Conservation (phyloP, 2,888 invertebrate genomes). For the Scaptodrosophila latifasciaeformis region DNA sequence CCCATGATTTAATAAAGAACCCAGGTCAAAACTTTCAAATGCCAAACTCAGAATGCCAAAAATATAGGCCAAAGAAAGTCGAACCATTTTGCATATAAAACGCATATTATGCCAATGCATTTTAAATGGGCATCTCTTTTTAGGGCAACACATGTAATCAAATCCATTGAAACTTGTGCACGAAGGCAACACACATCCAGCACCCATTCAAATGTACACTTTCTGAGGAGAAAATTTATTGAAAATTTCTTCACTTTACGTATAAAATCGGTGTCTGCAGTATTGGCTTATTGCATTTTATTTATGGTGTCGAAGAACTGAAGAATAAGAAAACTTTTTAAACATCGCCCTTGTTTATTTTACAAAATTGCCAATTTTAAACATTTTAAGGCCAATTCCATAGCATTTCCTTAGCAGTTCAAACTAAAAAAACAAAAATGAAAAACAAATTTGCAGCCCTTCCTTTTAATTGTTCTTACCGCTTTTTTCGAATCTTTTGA, state of each 20-base stretch:
- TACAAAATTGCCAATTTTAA: slow-evolving; percentile 46
- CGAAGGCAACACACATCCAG: slow-evolving; percentile 4
- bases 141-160: slow-evolving; percentile 30
- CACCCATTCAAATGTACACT: slow-evolving; percentile 1
- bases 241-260: slow-evolving; percentile 29
- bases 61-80: too few relatives aligned
- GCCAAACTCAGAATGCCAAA: not conserved
- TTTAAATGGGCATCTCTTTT: slow-evolving; percentile 26
- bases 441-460: too few relatives aligned
- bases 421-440: too few relatives aligned
- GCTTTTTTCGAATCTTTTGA: too few relatives aligned
- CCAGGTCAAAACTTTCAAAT: too few relatives aligned
- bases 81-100: slow-evolving; percentile 43
- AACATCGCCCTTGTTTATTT: slow-evolving; percentile 33
- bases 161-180: slow-evolving; percentile 33
- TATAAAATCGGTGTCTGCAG: too few relatives aligned
- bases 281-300: slow-evolving; percentile 48
- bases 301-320: slow-evolving; percentile 39
- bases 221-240: slow-evolving; percentile 40
- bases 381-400: too few relatives aligned
- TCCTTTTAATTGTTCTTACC: too few relatives aligned
- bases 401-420: too few relatives aligned
- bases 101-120: slow-evolving; percentile 48
- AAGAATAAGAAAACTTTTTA: slow-evolving; percentile 53
- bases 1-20: too few relatives aligned